Conservation (phyloP, 53 echinoderm and acorn worm species). For the Patiria pectinifera region DNA sequence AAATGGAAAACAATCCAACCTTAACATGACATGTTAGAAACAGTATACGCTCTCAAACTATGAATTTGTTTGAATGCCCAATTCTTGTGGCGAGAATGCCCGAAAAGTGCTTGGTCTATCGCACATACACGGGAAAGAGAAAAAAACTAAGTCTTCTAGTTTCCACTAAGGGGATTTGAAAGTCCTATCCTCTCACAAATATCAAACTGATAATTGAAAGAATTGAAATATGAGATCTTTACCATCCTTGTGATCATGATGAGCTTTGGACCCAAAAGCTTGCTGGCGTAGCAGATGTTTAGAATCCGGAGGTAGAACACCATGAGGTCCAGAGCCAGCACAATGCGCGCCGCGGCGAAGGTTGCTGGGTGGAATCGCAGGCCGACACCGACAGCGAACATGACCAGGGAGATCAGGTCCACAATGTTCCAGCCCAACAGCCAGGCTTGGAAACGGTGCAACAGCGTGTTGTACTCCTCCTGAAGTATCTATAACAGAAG, state of each 20-base stretch:
- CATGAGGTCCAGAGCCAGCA: slow-evolving; percentile 78
- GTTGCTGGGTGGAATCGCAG: slow-evolving; percentile 56
- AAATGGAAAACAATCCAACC: too few relatives aligned
- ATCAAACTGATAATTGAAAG: too few relatives aligned
- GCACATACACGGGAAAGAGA: too few relatives aligned
- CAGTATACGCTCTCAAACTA: too few relatives aligned
- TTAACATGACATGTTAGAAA: too few relatives aligned
- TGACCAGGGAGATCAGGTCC: slow-evolving; percentile 72
- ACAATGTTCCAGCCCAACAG: slow-evolving; percentile 85
- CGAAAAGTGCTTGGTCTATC: too few relatives aligned
- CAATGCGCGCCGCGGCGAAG: slow-evolving; percentile 62
- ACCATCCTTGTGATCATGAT: slow-evolving; percentile 95
- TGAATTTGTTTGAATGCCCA: too few relatives aligned
- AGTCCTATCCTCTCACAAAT: too few relatives aligned
- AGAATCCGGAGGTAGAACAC: slow-evolving; percentile 83
- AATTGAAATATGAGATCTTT: not conserved
- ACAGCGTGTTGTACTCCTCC: slow-evolving; percentile 71
- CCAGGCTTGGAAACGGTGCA: slow-evolving; percentile 68
- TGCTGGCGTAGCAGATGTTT: slow-evolving; percentile 85
- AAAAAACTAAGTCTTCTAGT: too few relatives aligned
- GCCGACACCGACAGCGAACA: slow-evolving; percentile 67
- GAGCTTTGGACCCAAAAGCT: slow-evolving; percentile 87
- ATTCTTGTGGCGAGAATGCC: too few relatives aligned
- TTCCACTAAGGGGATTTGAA: too few relatives aligned
- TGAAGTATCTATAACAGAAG: slow-evolving; percentile 68